A percentile compares a stretch with the other conserved stretches of the same genome.
Conservation (phyloP, 2,797 vertebrate genomes). For the Ctenopoma multispine region DNA sequence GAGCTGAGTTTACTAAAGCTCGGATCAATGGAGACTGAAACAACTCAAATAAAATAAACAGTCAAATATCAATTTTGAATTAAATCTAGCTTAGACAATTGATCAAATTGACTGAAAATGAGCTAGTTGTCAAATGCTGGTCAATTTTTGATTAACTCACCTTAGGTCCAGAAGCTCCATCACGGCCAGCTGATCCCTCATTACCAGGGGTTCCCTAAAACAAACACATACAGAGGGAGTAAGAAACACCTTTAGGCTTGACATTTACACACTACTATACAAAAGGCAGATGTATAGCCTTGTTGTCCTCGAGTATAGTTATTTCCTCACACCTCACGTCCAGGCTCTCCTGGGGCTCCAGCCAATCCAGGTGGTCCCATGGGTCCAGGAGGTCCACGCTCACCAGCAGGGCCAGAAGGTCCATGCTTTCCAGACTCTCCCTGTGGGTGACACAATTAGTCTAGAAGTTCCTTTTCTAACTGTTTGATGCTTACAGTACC, state of each 20-base stretch:
- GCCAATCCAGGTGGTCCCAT: conserved; percentile 92
- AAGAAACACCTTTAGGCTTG: background rate
- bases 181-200: conserved; percentile 93
- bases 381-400: conserved; percentile 95
- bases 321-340: conserved; percentile 90
- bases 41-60: background rate
- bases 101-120: background rate
- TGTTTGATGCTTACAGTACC: background rate
- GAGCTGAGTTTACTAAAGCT: background rate
- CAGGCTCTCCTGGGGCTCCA: conserved; percentile 94
- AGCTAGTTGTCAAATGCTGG: background rate
- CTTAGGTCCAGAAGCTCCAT: conserved; percentile 93
- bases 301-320: background rate
- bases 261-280: background rate
- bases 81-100: background rate
- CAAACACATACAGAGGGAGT: conserved; percentile 11
- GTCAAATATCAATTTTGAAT: background rate
- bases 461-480: background rate
- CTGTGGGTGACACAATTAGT: conserved; percentile 71
- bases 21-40: background rate
- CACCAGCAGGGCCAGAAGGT: conserved; percentile 87
- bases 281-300: background rate
- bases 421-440: conserved; percentile 95
- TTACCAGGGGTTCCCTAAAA: conserved; percentile 91
- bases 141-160: conserved; percentile 74